Evolutionary conservation across 2,797 vertebrate genomes (phyloP).

Genomic region (Phoebastria nigripes): DNA sequence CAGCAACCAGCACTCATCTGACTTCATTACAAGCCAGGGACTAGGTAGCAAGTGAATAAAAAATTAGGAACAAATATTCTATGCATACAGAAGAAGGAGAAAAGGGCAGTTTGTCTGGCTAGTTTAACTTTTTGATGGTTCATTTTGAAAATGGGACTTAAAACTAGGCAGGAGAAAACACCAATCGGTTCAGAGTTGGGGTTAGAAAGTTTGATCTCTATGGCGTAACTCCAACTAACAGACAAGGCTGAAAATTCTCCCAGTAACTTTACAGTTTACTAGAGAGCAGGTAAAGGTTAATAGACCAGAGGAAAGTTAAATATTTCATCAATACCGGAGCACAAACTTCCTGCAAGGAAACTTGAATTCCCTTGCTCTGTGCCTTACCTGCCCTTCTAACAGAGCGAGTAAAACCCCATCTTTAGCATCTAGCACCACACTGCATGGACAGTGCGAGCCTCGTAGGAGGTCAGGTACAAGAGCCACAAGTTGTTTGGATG

Average conservation of each 20-base stretch:
- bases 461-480: neutral
- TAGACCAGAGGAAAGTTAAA: neutral
- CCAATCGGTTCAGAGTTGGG: too few species aligned
- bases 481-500: neutral
- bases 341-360: neutral
- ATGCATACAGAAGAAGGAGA: neutral
- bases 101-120: neutral
- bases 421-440: too few species aligned
- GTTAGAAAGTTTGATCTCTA: neutral
- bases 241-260: neutral
- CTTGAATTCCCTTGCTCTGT: neutral
- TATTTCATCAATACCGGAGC: neutral
- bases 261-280: neutral
- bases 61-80: neutral
- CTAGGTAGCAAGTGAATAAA: neutral
- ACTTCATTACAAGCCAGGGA: neutral
- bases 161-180: neutral
- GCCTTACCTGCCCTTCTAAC: neutral
- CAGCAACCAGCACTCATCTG: neutral
- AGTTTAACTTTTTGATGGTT: neutral
- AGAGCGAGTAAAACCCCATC: neutral
- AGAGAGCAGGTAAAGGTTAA: neutral
- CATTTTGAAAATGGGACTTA: neutral
- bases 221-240: neutral
- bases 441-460: fast-evolving